Evolutionary conservation across 2,888 invertebrate genomes (phyloP), one percentile per base, ranked within the genome.

Genomic region (Melieria crassipennis): DNA sequence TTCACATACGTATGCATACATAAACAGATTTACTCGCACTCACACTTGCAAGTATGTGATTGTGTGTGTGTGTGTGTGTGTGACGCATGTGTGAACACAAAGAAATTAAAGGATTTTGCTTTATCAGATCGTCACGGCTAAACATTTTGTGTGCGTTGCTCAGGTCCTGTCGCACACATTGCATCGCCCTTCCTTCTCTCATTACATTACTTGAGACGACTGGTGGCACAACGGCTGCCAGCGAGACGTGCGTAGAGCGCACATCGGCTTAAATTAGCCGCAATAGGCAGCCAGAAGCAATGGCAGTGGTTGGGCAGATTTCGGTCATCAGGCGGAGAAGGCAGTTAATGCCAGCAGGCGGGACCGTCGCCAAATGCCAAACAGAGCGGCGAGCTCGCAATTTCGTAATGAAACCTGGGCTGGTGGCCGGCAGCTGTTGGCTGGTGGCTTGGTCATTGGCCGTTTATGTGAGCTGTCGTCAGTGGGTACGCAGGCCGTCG

Each of bases 61-160:
- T 16, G 48, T 47, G 63, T 61, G n/a, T 46, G 47, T n/a, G n/a
- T 16, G 48, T 47, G 63, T 61, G n/a, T 7, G 42, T 65, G 64
- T 45, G 64, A 13, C 45, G 13, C 13, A 55, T 55, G 55, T 55
- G 64, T 43, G 45, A 65, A 65, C 60, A 58, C 60, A 67, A 67
- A 67, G 67, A 67, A 58, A 67, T 67, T 67, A 67, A 67, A 50
- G 67, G 58, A 67, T 66, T 42, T 42, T 50, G 67, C 67, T 52
- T 58, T 67, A 67, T 43, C 50, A 43, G 58, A 58, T 57, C 60
- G 47, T 57, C 48, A 57, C 16, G 16, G 16, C 16, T 1, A 16
- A 16, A 30, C 3, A 30, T 3, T 30, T 30, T 1, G 30, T 30
- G 30, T 30, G 30, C 30, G 30, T 30, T 30, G 30, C 3, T 30